Evolutionary conservation across 1,140 invertebrate genomes (phyloP), one percentile per base, ranked within the genome.

Genomic region (Holotrichia oblita): DNA sequence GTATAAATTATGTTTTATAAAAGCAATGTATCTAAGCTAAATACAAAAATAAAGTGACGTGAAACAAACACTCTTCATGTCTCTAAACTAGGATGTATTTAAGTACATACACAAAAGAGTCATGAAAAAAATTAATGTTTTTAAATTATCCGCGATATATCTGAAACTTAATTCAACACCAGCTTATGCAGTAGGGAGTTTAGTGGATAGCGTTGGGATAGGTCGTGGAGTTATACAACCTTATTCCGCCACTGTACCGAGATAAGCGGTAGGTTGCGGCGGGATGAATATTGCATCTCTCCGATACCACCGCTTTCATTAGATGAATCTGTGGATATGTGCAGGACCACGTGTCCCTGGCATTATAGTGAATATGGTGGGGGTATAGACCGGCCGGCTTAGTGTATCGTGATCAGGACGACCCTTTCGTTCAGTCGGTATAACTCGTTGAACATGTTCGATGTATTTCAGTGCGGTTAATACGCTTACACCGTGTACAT

Each of bases 381-480:
- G 61, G 61, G 8, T 69, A 27, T 3, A 69, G 61, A 69, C 61
- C 61, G 61, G 61, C 61, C 61, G 61, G 61, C 59, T 61, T 17
- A 61, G 4, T 27, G 22, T 34, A 22, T 22, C 22, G 20, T 22
- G n/a, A 17, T 8, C 17, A 61, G 20, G n/a, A 22, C 61, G 27
- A 34, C 61, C 61, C 61, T 14, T 69, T 69, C 61, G 61, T 34
- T 12, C 12, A 34, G 20, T 27, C 61, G 12, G 61, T 69, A 34
- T 69, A 27, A 27, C 61, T 69, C 61, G 20, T 22, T 27, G 61
- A 22, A 2, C 22, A 22, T 14, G 61, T 27, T 34, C 17, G 22
- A 69, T 69, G 61, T 20, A 69, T 17, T 69, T 34, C 61, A 69
- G 61, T 69, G 61, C 61, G 61, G 61, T 69, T 69, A 27, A 27